Base-by-base conservation (phyloP, 1,140 invertebrate genomes). In the Cydia fagiglandana region DNA sequence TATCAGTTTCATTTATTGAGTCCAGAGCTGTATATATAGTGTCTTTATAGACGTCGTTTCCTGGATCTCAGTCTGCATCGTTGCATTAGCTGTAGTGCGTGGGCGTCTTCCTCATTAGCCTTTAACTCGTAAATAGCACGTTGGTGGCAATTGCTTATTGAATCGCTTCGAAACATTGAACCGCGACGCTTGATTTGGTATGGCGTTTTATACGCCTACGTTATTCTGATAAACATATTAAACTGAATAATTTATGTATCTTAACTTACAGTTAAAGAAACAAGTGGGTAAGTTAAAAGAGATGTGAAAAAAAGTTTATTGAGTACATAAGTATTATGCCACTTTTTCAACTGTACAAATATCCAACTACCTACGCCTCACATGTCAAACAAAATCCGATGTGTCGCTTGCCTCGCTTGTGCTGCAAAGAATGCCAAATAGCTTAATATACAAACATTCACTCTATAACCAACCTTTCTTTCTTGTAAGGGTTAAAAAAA, bases 121-220 rank as follows among this genome's bases (percentile, higher is more conserved):
- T 41, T 70, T 41, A 38, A 38, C 66, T 70, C 66, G 56, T 61
- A 61, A 70, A 70, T 70, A 70, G 56, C 56, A 70, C 66, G 66
- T 38, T 41, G 38, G 66, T 41, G 66, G 66, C 66, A 70, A 70
- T 70, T 70, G 66, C 66, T 70, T 66, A 70, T 70, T 70, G 66
- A 70, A 70, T 17, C n/a, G 66, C 34, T 70, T 70, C 66, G 66
- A 70, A 70, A 70, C 66, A 38, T 70, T 70, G 17, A 70, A 41
- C 38, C 15, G 66, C 12, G n/a, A 70, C n/a, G 34, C n/a, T 38
- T 45, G 15, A 17, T 70, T 38, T 70, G 64, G 13, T 64, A 24
- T 64, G 50, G 50, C 50, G 50, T 53, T n/a, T 53, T 5, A 53
- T 53, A 53, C 50, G 56, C 20, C 56, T 4, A 61, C 56, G 53